Conservation (phyloP, 2,888 invertebrate genomes). For the Eristalis intricaria region DNA sequence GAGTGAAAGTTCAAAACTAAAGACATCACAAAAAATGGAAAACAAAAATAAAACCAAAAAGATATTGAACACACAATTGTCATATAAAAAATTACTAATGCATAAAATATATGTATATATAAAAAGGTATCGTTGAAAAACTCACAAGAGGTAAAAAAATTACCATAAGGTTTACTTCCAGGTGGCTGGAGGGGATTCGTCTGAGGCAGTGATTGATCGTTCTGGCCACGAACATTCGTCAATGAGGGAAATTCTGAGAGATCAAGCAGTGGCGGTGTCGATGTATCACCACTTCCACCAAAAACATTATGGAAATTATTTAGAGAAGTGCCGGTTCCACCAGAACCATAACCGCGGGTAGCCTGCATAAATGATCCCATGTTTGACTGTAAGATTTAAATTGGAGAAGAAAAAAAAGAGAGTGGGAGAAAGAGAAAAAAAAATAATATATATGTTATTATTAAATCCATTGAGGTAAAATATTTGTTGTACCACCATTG, state of each 20-base stretch:
- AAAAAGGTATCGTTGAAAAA: slow-evolving; percentile 78
- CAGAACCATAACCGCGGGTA: slow-evolving; percentile 85
- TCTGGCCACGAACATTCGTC: slow-evolving; percentile 90
- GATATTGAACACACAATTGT: slow-evolving; percentile 24
- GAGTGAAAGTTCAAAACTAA: slow-evolving; percentile 56
- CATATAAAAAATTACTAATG: slow-evolving; percentile 40
- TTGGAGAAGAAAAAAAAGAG: slow-evolving; percentile 6
- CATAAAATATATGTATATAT: slow-evolving; percentile 56
- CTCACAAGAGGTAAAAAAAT: slow-evolving; percentile 82
- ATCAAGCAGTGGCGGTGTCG: slow-evolving; percentile 93
- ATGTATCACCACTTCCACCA: slow-evolving; percentile 88
- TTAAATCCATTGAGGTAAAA: not conserved
- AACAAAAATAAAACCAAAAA: slow-evolving; percentile 10
- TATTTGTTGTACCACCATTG: slow-evolving; percentile 77
- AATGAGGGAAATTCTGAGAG: slow-evolving; percentile 96
- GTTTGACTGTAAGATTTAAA: slow-evolving; percentile 82
- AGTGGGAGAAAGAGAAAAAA: not conserved
- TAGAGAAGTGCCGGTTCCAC: slow-evolving; percentile 85
- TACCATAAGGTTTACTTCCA: slow-evolving; percentile 96
- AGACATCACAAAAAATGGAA: slow-evolving; percentile 54
- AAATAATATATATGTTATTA: slow-evolving; percentile 36
- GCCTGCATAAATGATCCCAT: slow-evolving; percentile 85
- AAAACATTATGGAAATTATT: slow-evolving; percentile 92
- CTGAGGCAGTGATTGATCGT: slow-evolving; percentile 90
- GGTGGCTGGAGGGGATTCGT: slow-evolving; percentile 93